phyloP scores from a whole-genome alignment of 92 coral and sea anemone species.

The Meandrina meandrites region DNA sequence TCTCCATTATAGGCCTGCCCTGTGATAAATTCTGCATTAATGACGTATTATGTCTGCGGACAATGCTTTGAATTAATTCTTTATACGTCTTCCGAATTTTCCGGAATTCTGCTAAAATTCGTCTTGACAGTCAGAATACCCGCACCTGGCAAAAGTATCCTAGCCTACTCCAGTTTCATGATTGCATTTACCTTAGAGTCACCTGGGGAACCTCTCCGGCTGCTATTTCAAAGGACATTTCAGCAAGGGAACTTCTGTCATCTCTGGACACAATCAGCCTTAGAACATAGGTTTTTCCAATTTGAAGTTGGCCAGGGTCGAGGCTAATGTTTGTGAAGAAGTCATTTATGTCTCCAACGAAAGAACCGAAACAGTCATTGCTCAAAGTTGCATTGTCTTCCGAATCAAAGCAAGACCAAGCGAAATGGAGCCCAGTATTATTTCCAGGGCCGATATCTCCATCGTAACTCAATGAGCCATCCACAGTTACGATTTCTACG shows the following conservation, averaged over 20 bases:
- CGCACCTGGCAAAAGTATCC: too few species aligned
- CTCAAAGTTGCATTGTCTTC: neutral
- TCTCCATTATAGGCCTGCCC: too few species aligned
- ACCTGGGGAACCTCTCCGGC: constrained; percentile 42
- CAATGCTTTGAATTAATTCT: too few species aligned
- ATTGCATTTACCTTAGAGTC: constrained; percentile 8
- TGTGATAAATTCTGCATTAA: too few species aligned
- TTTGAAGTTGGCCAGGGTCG: neutral
- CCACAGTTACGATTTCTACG: constrained; percentile 20
- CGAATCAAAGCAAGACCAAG: constrained; percentile 49
- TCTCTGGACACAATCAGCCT: constrained; percentile 20
- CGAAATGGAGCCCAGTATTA: constrained; percentile 34
- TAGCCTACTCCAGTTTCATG: too few species aligned
- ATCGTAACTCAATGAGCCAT: constrained; percentile 57
- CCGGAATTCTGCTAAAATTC: too few species aligned
- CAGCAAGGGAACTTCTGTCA: constrained; percentile 9
- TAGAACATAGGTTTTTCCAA: constrained; percentile 5
- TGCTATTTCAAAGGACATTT: constrained; percentile 23
- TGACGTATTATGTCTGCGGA: too few species aligned
- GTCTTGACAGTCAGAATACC: too few species aligned
- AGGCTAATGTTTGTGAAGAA: neutral
- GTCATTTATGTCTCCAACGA: neutral
- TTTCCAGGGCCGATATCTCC: constrained; percentile 41
- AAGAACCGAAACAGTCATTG: constrained; percentile 35
- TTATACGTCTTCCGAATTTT: too few species aligned